Evolutionary conservation across 2,113 vertebrate genomes (phyloP).

Genomic region (Datnioides undecimradiatus): DNA sequence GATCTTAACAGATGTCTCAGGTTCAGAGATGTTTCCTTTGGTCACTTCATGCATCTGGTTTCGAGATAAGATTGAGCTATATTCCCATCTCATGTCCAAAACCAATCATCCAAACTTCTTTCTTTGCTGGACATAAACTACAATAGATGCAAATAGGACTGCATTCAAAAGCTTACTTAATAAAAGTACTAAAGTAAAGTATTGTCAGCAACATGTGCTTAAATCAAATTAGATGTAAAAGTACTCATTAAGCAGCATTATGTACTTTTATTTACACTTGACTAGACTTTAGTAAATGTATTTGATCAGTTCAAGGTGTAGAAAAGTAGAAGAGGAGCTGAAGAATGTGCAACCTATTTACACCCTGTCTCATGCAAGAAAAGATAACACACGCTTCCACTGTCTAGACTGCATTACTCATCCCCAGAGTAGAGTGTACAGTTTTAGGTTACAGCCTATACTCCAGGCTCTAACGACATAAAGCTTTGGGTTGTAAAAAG

Average conservation of each 20-base stretch:
- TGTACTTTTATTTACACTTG: neutral
- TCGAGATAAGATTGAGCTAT: constrained; percentile 5
- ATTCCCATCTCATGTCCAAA: constrained; percentile 1
- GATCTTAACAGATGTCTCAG: neutral
- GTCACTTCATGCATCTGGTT: constrained; percentile 8
- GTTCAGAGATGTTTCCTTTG: neutral
- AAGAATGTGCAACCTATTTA: constrained; percentile 20
- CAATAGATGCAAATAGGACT: too few relatives aligned
- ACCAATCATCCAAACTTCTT: constrained; percentile 1
- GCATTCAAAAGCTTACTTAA: too few relatives aligned
- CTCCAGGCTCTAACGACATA: constrained; percentile 5
- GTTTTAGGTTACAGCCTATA: constrained; percentile 44
- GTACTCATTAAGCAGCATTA: too few relatives aligned
- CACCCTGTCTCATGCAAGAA: neutral
- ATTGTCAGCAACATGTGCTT: too few relatives aligned
- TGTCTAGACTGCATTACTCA: constrained; percentile 50
- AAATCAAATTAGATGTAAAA: too few relatives aligned
- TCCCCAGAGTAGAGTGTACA: neutral
- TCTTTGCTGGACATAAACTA: neutral
- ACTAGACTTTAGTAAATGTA: neutral
- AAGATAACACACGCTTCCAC: constrained; percentile 10
- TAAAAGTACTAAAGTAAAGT: too few relatives aligned
- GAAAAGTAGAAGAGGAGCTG: neutral
- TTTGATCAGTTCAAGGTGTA: neutral
- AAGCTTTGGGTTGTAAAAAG: constrained; percentile 39